Base-by-base conservation (phyloP, 1,140 invertebrate genomes). In the Achroia grisella region DNA sequence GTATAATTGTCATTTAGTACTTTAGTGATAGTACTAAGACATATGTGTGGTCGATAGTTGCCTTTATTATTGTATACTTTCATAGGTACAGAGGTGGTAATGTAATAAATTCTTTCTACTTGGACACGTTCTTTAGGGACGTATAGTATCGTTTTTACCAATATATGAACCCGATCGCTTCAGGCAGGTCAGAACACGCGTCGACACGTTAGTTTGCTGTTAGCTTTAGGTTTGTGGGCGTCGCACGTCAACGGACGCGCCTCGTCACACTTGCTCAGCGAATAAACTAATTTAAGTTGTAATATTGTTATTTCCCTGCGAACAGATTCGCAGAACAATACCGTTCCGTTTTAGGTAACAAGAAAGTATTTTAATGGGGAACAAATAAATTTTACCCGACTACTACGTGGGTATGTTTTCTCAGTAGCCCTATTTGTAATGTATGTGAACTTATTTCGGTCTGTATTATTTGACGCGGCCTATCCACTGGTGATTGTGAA, bases 401-500 rank as follows among this genome's bases (percentile, higher is more conserved):
- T 35, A 35, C 8, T 4, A 4, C 2, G 33, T 10, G 13, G 10
- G 35, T 14, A 15, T 37, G 14, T 37, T 15, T 37, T 37, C 35
- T 37, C 14, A 37, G 32, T 37, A 37, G 10, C 6, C 9, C 35
- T 37, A 23, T 23, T 23, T 2, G 2, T 3, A 23, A 23, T 23
- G 17, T 11, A 34, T 12, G 32, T 9, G 10, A 32, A 4, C 31
- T 32, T 35, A 14, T 37, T 37, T 37, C 4, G 35, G 34, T 35
- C 34, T 12, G 35, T 37, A 37, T 17, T 37, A 37, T 37, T 37
- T 37, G 13, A 6, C n/a, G 42, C 12, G 33, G 23, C 37, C 36
- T 39, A 47, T 33, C 40, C 31, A 44, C 15, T 28, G 47, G 23
- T 23, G 49, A 27, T 34, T 60, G 66, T 60, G 52, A 60, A 65